Evolutionary conservation across 2,888 invertebrate species (phyloP), one percentile per base, ranked within the genome.

Genomic region (Thera britannica): DNA sequence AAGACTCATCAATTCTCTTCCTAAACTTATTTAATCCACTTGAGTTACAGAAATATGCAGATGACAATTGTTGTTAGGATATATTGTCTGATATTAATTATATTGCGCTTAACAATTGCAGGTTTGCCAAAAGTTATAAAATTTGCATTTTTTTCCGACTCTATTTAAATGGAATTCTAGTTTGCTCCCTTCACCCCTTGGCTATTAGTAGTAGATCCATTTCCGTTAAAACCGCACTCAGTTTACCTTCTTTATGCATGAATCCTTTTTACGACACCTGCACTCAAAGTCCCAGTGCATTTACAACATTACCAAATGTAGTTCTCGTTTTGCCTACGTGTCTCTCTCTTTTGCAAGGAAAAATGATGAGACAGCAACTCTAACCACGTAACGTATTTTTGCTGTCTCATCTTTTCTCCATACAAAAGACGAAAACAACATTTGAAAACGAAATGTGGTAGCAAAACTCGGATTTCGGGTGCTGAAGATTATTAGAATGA

Each of bases 71-170:
- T 23, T 23, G 38, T 72, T 80, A 81, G 71, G 74, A 77, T 75
- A 3, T 63, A 58, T 75, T 77, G 34, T 52, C 58, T 59, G 23
- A 58, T 58, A 65, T 78, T 70, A 72, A 73, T 68, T 76, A 75
- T 74, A 72, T 80, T 83, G 86, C 88, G 86, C 92, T 93, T 93
- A 93, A 93, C 93, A 93, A 93, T 93, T 93, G 93, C 92, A 93
- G 92, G 92, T 92, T 93, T 93, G 93, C 93, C 93, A 92, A 89
- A 85, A 88, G 91, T 93, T 92, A 79, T 90, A 92, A 93, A 93
- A 92, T 93, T 93, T 85, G 93, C 93, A 92, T 92, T 93, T 89
- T 92, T 93, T 92, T 92, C 90, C 90, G 85, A 85, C 80, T 86
- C 83, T 86, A 83, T 77, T 74, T 84, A 84, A 85, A 78, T 65